Percentiles rank a stretch among this genome's conserved stretches.
Evolutionary conservation across 2,113 vertebrate species (phyloP).

Genomic region (Origma solitaria): DNA sequence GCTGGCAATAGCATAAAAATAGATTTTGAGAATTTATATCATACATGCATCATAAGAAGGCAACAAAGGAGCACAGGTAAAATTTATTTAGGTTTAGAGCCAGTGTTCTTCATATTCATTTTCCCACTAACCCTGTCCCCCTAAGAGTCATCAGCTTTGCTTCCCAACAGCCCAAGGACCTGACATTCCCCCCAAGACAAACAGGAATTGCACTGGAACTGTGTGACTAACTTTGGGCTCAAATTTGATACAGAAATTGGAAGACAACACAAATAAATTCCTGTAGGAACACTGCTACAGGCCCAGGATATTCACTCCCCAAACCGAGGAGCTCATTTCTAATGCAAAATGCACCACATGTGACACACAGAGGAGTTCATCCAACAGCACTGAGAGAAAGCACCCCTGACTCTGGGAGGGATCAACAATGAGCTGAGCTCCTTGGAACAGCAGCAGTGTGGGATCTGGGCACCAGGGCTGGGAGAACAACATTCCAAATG

Average conservation of each 20-base stretch:
- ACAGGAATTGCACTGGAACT: not conserved
- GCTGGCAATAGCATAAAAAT: conserved; percentile 73
- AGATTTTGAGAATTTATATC: conserved; percentile 80
- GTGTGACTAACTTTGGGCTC: not conserved
- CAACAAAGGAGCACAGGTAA: conserved; percentile 58
- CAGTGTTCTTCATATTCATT: conserved; percentile 47
- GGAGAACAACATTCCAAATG: not conserved
- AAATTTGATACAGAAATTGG: not conserved
- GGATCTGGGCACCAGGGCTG: not conserved
- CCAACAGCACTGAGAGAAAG: not conserved
- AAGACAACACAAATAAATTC: not conserved
- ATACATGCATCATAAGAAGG: conserved; percentile 64
- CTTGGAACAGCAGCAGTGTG: not conserved
- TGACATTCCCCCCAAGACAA: not conserved
- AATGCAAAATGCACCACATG: not conserved
- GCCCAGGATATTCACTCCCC: not conserved
- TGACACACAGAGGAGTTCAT: not conserved
- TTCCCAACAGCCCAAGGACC: not conserved
- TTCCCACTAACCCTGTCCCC: not conserved
- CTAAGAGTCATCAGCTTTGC: not conserved
- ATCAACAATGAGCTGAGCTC: not conserved
- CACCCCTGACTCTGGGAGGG: not conserved
- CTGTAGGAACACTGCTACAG: not conserved
- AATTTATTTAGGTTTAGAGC: conserved; percentile 53
- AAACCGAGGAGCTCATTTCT: not conserved